Evolutionary conservation across 2,797 vertebrate species (phyloP).

Genomic region (Scarus forsteni): DNA sequence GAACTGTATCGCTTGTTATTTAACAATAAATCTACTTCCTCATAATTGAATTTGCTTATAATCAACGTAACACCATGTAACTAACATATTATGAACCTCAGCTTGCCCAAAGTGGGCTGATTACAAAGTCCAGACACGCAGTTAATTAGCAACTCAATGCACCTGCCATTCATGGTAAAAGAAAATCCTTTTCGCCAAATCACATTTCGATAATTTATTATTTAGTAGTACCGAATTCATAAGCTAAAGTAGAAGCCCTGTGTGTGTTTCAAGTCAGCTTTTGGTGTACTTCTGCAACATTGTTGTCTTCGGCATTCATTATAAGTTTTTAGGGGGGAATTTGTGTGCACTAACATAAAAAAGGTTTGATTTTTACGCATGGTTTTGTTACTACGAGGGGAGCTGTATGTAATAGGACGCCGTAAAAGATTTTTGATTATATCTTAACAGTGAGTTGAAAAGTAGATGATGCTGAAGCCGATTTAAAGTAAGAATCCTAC

Average conservation of each 20-base stretch:
- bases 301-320: neutral
- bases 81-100: no score
- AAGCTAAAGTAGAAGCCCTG: rapidly evolving
- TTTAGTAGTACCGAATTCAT: neutral
- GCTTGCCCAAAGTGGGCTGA: neutral
- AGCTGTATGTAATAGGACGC: rapidly evolving
- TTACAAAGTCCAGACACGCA: neutral
- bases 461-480: neutral
- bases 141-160: neutral
- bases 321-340: rapidly evolving
- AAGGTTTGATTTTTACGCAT: neutral
- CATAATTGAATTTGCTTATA: no score
- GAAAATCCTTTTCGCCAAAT: neutral
- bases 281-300: rapidly evolving
- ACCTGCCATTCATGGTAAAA: neutral
- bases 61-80: no score
- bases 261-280: rapidly evolving
- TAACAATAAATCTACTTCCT: no score
- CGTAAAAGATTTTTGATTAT: neutral
- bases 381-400: neutral
- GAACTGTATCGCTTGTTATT: no score
- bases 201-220: neutral
- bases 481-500: neutral
- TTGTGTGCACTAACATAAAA: rapidly evolving
- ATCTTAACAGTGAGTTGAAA: rapidly evolving